A percentile compares a stretch with the other conserved stretches of the same genome.
Conservation (phyloP, 2,113 vertebrate genomes). For the Elachura formosa region DNA sequence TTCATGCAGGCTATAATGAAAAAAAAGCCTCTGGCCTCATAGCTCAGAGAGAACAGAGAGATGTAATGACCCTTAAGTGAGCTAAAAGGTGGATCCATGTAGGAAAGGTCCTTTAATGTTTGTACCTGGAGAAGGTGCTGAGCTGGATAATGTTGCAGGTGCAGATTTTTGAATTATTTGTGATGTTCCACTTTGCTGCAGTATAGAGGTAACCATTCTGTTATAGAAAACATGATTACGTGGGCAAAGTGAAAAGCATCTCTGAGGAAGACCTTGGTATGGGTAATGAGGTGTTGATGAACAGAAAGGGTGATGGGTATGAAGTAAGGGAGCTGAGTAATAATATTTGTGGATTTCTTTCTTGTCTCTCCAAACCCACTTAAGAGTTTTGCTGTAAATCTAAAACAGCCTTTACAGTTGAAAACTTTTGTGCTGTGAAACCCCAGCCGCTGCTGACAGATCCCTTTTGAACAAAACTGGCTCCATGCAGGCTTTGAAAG, state of each 20-base stretch:
- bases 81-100: neutral
- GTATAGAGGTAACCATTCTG: neutral
- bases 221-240: neutral
- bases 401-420: neutral
- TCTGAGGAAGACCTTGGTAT: neutral
- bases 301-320: neutral
- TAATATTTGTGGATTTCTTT: neutral
- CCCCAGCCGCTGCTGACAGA: neutral
- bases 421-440: neutral
- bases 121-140: neutral
- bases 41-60: neutral
- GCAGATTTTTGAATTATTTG: neutral
- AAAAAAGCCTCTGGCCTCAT: neutral
- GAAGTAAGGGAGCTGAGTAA: neutral
- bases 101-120: neutral
- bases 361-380: neutral
- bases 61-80: neutral
- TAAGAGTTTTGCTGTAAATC: neutral
- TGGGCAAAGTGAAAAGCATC: neutral
- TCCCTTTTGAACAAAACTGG: neutral
- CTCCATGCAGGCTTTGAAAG: neutral
- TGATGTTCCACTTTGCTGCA: neutral
- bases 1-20: neutral
- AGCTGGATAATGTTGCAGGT: neutral
- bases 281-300: neutral